Evolutionary conservation across 2,888 invertebrate genomes (phyloP).

Genomic region (Pachydiplax longipennis): DNA sequence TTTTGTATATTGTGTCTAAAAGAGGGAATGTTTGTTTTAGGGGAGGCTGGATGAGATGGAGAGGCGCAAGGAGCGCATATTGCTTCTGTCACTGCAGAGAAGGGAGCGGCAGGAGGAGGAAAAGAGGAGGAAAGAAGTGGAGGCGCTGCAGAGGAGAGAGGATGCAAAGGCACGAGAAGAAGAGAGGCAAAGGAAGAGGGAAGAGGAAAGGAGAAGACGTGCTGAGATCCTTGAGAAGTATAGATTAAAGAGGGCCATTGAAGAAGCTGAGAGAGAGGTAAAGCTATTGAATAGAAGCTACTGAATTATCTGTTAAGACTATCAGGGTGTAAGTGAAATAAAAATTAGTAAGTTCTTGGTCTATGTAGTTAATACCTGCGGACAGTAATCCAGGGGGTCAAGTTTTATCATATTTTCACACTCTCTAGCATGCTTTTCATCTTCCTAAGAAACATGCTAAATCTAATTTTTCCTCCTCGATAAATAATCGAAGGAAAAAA

Average conservation of each 20-base stretch:
- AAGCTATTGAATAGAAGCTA: not conserved
- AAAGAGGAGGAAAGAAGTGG: conserved; percentile 83
- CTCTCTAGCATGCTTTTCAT: too few species aligned
- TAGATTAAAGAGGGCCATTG: conserved; percentile 90
- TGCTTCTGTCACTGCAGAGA: conserved; percentile 87
- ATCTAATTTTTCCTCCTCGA: too few species aligned
- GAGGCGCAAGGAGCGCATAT: conserved; percentile 88
- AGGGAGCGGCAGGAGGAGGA: conserved; percentile 90
- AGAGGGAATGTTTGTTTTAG: conserved; percentile 60
- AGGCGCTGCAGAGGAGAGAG: conserved; percentile 77
- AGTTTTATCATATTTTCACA: too few species aligned
- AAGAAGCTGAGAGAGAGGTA: conserved; percentile 83
- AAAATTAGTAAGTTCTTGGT: too few species aligned
- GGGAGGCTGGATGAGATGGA: conserved; percentile 90
- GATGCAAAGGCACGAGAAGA: conserved; percentile 79
- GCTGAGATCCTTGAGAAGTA: conserved; percentile 91
- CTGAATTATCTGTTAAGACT: too few species aligned
- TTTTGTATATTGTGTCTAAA: too few species aligned
- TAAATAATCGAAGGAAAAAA: too few species aligned
- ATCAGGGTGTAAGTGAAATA: too few species aligned
- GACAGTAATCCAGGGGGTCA: too few species aligned
- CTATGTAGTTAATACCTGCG: too few species aligned
- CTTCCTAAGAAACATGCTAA: too few species aligned
- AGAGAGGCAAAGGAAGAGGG: conserved; percentile 71
- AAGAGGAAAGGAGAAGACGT: conserved; percentile 87